These are phyloP conservation scores for Sylvicola cinctus DNA, from an alignment of 2,888 invertebrate species.

Conservation along the genomic window DNA sequence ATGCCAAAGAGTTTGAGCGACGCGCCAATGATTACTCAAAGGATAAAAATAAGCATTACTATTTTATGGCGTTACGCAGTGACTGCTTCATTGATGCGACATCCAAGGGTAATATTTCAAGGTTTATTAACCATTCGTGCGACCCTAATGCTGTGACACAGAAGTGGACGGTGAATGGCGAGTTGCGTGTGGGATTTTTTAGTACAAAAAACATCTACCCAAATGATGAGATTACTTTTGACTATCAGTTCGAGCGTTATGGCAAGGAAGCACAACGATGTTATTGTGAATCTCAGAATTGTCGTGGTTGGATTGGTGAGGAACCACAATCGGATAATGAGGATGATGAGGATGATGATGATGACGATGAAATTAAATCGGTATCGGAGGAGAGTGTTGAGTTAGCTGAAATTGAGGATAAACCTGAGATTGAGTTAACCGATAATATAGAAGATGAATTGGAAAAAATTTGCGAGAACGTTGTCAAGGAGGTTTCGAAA, in stretches of 20 bases:
- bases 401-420: constrained; percentile 22
- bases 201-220: constrained; percentile 58
- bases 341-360: constrained; percentile 28
- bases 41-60: constrained; percentile 81
- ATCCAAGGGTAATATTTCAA: constrained; percentile 79
- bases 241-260: constrained; percentile 94
- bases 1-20: constrained; percentile 71
- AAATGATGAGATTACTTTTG: constrained; percentile 95
- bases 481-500: constrained; percentile 18
- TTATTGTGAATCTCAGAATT: constrained; percentile 73
- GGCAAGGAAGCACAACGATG: constrained; percentile 94
- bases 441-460: not conserved
- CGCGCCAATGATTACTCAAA: constrained; percentile 76
- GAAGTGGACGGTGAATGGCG: constrained; percentile 89
- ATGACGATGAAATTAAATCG: constrained; percentile 20
- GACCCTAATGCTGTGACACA: constrained; percentile 98
- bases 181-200: constrained; percentile 92
- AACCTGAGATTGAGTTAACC: constrained; percentile 2
- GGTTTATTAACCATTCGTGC: constrained; percentile 98
- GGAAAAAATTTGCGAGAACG: constrained; percentile 14
- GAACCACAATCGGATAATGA: constrained; percentile 54
- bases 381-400: constrained; percentile 19
- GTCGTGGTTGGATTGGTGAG: constrained; percentile 90
- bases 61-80: constrained; percentile 90
- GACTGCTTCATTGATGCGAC: constrained; percentile 96